Percentiles rank a stretch among this genome's conserved stretches.
Evolutionary conservation across 1,140 invertebrate genomes (phyloP).

Genomic region (Scaptomyza hsui): DNA sequence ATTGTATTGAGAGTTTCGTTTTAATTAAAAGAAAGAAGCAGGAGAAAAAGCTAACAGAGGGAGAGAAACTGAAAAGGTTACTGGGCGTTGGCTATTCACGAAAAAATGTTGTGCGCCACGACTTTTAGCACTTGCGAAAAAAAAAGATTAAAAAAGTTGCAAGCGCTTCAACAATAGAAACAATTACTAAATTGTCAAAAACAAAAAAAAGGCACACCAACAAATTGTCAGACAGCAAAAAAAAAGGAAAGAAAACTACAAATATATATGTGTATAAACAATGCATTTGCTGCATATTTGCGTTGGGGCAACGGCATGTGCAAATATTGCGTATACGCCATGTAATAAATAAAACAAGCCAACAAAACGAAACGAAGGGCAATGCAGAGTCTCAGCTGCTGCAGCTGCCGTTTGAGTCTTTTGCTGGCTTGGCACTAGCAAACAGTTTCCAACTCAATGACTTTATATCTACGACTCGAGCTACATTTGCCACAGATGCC

Average conservation of each 20-base stretch:
- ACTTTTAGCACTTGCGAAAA: constrained; percentile 47
- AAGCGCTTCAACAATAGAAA: constrained; percentile 61
- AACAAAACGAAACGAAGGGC: constrained; percentile 15
- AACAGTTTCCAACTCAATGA: constrained; percentile 77
- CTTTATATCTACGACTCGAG: constrained; percentile 69
- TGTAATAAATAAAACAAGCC: constrained; percentile 68
- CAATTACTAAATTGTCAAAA: constrained; percentile 71
- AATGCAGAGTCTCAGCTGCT: constrained; percentile 16
- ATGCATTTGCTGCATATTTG: constrained; percentile 60
- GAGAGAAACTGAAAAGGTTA: constrained; percentile 48
- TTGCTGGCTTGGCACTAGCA: constrained; percentile 62
- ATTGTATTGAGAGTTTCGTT: constrained; percentile 80
- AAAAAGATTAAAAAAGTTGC: constrained; percentile 79
- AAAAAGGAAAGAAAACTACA: constrained; percentile 9
- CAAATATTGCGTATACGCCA: constrained; percentile 75
- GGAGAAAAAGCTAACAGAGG: constrained; percentile 44
- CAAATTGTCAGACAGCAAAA: constrained; percentile 47
- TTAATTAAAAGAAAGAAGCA: constrained; percentile 77
- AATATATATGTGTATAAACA: constrained; percentile 30
- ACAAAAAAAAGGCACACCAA: constrained; percentile 23
- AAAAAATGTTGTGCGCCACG: constrained; percentile 6
- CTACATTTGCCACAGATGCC: constrained; percentile 72
- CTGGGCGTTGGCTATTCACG: constrained; percentile 45
- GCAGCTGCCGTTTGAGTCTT: constrained; percentile 31
- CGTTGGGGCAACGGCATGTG: constrained; percentile 23